Evolutionary conservation across 2,797 vertebrate species (phyloP).

Genomic region (Diplodus sargus): DNA sequence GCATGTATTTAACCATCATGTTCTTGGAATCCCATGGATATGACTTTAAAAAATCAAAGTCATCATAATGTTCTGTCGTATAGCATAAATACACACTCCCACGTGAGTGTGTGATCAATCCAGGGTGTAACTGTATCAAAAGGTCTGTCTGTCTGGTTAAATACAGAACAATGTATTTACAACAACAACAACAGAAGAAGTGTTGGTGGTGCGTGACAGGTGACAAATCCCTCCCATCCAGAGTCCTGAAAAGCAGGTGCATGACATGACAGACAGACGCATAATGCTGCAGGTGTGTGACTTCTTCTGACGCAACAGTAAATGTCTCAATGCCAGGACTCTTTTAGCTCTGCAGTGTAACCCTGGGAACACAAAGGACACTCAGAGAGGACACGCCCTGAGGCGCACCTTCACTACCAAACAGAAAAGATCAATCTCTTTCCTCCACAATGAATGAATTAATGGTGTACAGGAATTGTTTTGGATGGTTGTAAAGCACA

Average conservation of each 20-base stretch:
- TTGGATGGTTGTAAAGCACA: not conserved
- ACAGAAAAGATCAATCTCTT: constrained; percentile 10
- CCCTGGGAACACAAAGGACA: constrained; percentile 42
- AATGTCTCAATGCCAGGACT: not conserved
- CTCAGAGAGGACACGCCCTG: constrained; percentile 60
- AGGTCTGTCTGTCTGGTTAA: not conserved
- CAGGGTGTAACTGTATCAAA: constrained; percentile 17
- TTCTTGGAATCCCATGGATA: not conserved
- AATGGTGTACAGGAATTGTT: not conserved
- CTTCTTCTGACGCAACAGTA: constrained; percentile 34
- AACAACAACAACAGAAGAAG: not conserved
- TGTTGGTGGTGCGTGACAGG: not conserved
- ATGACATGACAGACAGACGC: constrained; percentile 1
- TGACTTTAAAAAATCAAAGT: not conserved
- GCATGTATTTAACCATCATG: not conserved
- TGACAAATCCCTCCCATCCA: constrained; percentile 12
- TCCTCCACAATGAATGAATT: not conserved
- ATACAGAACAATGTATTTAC: not conserved
- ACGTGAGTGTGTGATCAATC: not conserved
- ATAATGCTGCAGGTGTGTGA: constrained; percentile 34
- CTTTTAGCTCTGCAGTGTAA: constrained; percentile 29
- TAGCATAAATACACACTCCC: not conserved
- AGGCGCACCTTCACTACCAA: constrained; percentile 37
- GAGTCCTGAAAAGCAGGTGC: constrained; percentile 40
- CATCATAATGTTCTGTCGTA: not conserved